phyloP scores from a whole-genome alignment of 2,797 vertebrate species.

The Sparidentex hasta region DNA sequence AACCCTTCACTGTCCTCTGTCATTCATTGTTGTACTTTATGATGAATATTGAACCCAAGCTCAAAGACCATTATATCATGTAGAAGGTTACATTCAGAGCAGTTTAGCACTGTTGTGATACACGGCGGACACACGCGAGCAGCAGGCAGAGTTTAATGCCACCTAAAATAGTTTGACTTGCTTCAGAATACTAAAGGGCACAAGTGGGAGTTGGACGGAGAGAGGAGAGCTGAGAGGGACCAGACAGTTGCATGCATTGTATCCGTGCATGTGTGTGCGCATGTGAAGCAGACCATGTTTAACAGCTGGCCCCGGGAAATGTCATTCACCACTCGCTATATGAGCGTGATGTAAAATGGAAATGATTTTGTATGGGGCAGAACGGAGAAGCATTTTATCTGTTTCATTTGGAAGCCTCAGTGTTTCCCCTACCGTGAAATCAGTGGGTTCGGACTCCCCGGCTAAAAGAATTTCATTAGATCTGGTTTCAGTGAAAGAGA shows the following conservation, averaged over 20 bases:
- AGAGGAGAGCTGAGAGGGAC: conserved; percentile 48
- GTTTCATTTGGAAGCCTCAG: conserved; percentile 59
- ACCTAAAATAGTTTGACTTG: conserved; percentile 70
- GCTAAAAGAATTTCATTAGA: conserved; percentile 56
- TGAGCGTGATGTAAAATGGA: conserved; percentile 65
- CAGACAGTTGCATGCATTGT: conserved; percentile 50
- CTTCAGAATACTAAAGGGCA: conserved; percentile 66
- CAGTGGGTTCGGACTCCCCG: conserved; percentile 48
- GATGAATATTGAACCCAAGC: conserved; percentile 19
- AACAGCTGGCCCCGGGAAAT: conserved; percentile 75
- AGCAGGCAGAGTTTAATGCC: conserved; percentile 60
- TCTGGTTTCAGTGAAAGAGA: conserved; percentile 49
- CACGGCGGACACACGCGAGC: conserved; percentile 35
- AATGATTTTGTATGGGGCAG: conserved; percentile 56
- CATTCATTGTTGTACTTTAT: conserved; percentile 16
- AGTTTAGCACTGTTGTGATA: conserved; percentile 46
- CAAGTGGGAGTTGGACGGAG: conserved; percentile 61
- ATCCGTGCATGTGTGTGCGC: conserved; percentile 37
- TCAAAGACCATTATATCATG: conserved; percentile 35
- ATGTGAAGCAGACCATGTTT: conserved; percentile 67
- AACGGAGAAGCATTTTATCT: conserved; percentile 61
- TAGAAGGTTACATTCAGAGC: conserved; percentile 56
- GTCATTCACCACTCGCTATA: conserved; percentile 62
- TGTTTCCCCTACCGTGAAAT: conserved; percentile 67
- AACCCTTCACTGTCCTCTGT: background rate